A percentile compares a stretch with the other conserved stretches of the same genome.
These are phyloP conservation scores for Euura saliciscinereae DNA, from an alignment of 1,140 invertebrate genomes.

Conservation along the genomic window DNA sequence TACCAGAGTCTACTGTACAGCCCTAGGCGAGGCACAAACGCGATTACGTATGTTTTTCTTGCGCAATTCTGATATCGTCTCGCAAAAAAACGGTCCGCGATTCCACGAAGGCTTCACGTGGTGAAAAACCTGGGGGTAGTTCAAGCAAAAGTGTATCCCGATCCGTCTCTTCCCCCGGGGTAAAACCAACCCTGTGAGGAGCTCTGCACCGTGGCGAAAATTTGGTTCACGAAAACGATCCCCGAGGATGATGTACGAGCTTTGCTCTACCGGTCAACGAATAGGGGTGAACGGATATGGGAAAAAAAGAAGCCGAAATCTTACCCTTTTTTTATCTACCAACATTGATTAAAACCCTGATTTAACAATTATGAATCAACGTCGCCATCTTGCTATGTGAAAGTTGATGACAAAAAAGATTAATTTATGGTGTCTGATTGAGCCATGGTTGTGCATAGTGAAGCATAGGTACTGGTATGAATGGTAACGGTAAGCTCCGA, in stretches of 20 bases:
- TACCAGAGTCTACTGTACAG: background rate
- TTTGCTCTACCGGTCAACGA: background rate
- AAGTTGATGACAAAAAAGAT: too few relatives aligned
- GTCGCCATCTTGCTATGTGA: too few relatives aligned
- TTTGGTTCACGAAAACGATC: background rate
- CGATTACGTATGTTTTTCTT: conserved; percentile 12
- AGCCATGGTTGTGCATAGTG: too few relatives aligned
- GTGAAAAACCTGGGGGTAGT: too few relatives aligned
- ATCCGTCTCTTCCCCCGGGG: background rate
- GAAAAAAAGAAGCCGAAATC: background rate
- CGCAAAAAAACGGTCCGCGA: conserved; percentile 4
- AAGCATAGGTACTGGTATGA: too few relatives aligned
- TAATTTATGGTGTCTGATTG: too few relatives aligned
- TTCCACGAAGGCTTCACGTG: background rate
- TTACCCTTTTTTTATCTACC: background rate
- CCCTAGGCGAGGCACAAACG: background rate
- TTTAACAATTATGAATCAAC: too few relatives aligned
- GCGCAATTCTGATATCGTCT: conserved; percentile 11
- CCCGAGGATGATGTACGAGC: conserved; percentile 1
- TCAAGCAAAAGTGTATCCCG: background rate
- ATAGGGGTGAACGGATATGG: background rate
- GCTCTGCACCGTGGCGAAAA: background rate
- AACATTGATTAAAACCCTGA: too few relatives aligned
- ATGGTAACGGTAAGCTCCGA: background rate
- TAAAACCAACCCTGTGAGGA: background rate